phyloP scores from a whole-genome alignment of 2,113 vertebrate species.

The Gopherus evgoodei region DNA sequence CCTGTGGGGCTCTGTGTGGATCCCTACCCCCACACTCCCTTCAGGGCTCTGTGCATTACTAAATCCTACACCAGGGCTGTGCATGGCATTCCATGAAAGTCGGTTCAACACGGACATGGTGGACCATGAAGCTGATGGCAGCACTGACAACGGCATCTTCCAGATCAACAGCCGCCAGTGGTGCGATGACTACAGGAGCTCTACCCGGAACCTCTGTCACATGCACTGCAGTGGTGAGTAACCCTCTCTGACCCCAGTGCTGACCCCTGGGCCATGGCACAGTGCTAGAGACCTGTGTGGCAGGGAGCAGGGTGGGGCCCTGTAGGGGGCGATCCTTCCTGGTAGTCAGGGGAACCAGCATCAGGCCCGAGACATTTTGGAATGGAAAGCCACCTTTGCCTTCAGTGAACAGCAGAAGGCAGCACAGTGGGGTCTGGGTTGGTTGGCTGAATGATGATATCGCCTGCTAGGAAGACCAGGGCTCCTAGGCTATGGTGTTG shows the following conservation, averaged over 20 bases:
- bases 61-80: constrained; percentile 69
- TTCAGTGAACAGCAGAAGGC: background rate
- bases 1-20: background rate
- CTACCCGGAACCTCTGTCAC: background rate
- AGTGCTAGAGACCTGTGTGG: background rate
- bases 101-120: constrained; percentile 71
- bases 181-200: constrained; percentile 48
- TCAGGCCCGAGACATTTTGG: background rate
- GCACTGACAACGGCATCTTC: constrained; percentile 79
- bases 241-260: background rate
- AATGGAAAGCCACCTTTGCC: background rate
- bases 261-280: background rate
- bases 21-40: no score
- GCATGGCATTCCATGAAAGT: constrained; percentile 74
- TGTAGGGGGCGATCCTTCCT: background rate
- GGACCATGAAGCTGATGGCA: constrained; percentile 66
- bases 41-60: background rate
- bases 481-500: background rate
- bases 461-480: background rate
- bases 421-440: no score
- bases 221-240: constrained; percentile 56
- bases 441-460: no score
- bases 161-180: constrained; percentile 79
- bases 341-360: background rate
- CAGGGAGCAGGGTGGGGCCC: background rate